Base-by-base conservation (phyloP, 2,888 invertebrate species). In the Actias luna region DNA sequence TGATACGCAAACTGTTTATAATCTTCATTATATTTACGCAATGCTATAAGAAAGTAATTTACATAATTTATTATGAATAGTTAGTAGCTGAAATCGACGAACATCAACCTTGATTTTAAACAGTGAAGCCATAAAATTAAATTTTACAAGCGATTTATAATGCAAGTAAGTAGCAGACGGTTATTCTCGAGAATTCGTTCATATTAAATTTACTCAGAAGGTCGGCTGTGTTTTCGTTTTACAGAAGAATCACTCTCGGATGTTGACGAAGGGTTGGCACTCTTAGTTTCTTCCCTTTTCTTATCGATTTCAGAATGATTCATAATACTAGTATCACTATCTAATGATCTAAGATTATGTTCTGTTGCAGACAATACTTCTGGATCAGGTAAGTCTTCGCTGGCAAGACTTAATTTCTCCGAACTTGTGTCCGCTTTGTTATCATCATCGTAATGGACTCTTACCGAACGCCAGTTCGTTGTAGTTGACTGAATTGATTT, bases 381-480 rank as follows among this genome's bases (percentile, higher is more conserved):
- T 14, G 27, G 27, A 50, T 35, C 46, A 22, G 36, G 29, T 22
- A 58, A 58, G 4, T 60, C 27, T 14, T 39, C 25, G 46, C 36
- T 63, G 2, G 5, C 27, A 29, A 18, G 5, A 25, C 29, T 22
- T 33, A 31, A 25, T 27, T 29, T 42, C 14, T 22, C 7, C 31
- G 46, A n/a, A 5, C 36, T 35, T 35, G 52, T 8, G 29, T 27
- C 50, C 16, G 52, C 33, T n/a, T 39, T 18, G 8, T 50, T 36
- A n/a, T 68, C 60, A 7, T 76, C 74, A 33, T 71, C 63, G 60
- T 73, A 74, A n/a, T 67, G 68, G 14, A 74, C 67, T 58, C 55
- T 70, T 10, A 68, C 60, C 1, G 59, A 58, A 10, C 67, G 70
- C 58, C 65, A 67, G 29, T 62, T 69, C 33, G 63, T 10, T 33